These are phyloP conservation scores for Saturnia pavonia DNA, from an alignment of 2,888 invertebrate genomes.

Conservation along the genomic window DNA sequence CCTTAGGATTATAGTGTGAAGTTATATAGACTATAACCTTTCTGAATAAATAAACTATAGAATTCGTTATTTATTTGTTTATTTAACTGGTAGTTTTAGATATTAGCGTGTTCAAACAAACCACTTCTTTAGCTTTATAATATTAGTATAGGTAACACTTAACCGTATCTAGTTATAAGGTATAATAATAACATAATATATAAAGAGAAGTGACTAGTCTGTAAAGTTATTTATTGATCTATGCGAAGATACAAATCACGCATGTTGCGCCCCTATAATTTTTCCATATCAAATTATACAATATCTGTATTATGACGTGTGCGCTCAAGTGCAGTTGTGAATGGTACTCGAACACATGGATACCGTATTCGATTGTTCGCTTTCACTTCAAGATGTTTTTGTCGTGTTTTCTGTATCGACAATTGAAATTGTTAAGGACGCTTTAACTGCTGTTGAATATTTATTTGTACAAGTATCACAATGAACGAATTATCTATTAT, in stretches of 20 bases:
- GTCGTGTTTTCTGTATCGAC: conserved; percentile 37
- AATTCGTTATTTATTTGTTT: no score
- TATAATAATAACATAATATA: not conserved
- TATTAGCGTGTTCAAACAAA: no score
- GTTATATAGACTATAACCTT: no score
- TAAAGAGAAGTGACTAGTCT: not conserved
- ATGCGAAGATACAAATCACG: conserved; percentile 27
- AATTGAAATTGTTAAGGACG: conserved; percentile 36
- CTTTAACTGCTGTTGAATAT: conserved; percentile 34
- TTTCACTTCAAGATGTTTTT: conserved; percentile 69
- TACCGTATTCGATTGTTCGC: conserved; percentile 68
- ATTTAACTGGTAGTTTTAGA: no score
- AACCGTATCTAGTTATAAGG: not conserved
- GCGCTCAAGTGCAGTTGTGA: conserved; percentile 53
- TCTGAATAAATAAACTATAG: no score
- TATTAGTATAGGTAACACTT: no score
- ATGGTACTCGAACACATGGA: conserved; percentile 75
- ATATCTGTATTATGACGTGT: conserved; percentile 66
- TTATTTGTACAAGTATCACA: conserved; percentile 26
- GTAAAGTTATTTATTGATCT: conserved; percentile 2
- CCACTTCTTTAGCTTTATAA: no score
- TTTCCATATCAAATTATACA: conserved; percentile 64
- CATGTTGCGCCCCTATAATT: conserved; percentile 64
- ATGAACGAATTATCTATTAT: conserved; percentile 9
- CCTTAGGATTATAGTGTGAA: no score